Base-by-base conservation (phyloP, 2,797 vertebrate species). In the Microctenopoma stevenorrisi region DNA sequence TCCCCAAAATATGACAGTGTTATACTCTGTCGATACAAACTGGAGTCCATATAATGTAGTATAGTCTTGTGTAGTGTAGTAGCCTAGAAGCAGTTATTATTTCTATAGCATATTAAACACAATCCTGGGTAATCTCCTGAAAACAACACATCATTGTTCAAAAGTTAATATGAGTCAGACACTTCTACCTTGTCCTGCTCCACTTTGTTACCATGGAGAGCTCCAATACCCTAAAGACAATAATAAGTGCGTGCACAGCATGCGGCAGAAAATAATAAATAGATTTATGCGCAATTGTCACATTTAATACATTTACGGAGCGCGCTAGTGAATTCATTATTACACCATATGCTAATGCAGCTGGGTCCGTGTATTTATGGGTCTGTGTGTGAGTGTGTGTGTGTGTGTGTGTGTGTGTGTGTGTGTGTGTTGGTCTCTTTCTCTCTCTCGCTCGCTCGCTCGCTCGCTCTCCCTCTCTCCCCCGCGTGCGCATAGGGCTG, bases 291-390 rank as follows among this genome's bases (percentile, higher is more conserved):
- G 86, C 90, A 90, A 92, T 91, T 91, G 91, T 92, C 91, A 91
- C 88, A 91, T 92, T 92, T 93, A 93, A 93, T 92, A 91, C 90
- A 91, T 91, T 92, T 92, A 91, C 81, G 68, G 86, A 86, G 90
- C 89, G 86, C 88, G 88, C 89, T 85, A 73, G 85, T 91, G 92
- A 92, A 93, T 93, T 91, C 88, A 92, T 93, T 93, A 93, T 90
- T 91, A 91, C 89, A 89, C 90, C 92, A 91, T 92, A 92, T 93
- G 92, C 85, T 92, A 92, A 93, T 93, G 87, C 91, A 91, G 89
- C 92, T 92, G 92, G 83, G 81, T 81, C 72, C 74, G 74, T 67
- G 84, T 82, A 79, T 88, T 85, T 87, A 76, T 76, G 81, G 78
- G 81, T 71, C 56, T 76, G 64, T 66, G 64, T 43, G 68, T 43